Evolutionary conservation across 2,888 invertebrate genomes (phyloP), one percentile per base, ranked within the genome.

Genomic region (Anarsia innoxiella): DNA sequence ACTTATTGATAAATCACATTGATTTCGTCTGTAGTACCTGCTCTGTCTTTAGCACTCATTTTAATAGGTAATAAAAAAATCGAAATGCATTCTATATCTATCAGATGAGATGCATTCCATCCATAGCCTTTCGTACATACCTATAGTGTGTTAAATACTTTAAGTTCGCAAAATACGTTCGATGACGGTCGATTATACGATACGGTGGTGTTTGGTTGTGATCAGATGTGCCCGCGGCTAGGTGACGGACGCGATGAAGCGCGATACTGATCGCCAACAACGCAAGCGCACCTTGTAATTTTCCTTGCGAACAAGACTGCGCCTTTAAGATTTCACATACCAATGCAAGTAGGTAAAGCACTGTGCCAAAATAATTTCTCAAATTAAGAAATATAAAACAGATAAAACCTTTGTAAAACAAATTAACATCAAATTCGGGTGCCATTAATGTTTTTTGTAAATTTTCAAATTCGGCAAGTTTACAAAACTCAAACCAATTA

Each of bases 171-270:
- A 70, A 71, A 74, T 70, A 56, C 62, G 57, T 47, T 48, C 65
- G 70, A 66, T 68, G 75, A 70, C 61, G 63, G 59, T 54, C 51
- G 49, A 49, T 40, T 32, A 36, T 32, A 23, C 35, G 35, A 35
- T 35, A 35, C 27, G 28, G 36, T 23, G 40, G 37, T 32, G 27
- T 36, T 36, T 15, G 47, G 58, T 48, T 50, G 61, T 59, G 69
- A 70, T 71, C 70, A 56, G 66, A 66, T 64, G 49, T 23, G 76
- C 83, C 73, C 38, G 62, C 45, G 80, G 80, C 74, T 56, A 66
- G 66, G 66, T 67, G 78, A 76, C 70, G 66, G 60, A 59, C 52
- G 53, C 72, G 72, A 65, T 71, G 72, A 69, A 58, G 56, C 56
- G 59, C 57, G 77, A 77, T 78, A 74, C 62, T 46, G 60, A 75